Conservation (phyloP, 30 jellyfish, hydroid and myxozoan genomes). For the Hydractinia echinata region DNA sequence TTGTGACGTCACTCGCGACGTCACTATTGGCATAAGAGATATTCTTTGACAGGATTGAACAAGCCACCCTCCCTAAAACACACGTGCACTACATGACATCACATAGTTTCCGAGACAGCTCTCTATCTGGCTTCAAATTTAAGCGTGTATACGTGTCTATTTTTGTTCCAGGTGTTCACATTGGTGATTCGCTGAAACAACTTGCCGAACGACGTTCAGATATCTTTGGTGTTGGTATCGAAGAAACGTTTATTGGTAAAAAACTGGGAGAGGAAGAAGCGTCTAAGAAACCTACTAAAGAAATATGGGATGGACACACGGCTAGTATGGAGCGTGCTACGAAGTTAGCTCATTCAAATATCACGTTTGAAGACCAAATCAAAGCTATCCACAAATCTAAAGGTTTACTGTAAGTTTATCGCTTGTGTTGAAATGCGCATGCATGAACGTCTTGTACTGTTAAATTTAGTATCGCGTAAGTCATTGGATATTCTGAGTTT, state of each 20-base stretch:
- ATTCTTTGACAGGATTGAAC: no score
- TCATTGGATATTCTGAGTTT: no score
- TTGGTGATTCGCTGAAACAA: slow-evolving; percentile 81
- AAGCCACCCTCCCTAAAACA: no score
- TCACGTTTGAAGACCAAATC: slow-evolving; percentile 85
- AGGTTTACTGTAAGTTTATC: slow-evolving; percentile 72
- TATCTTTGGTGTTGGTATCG: slow-evolving; percentile 96
- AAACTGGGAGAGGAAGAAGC: slow-evolving; percentile 78
- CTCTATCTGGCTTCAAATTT: no score
- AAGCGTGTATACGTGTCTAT: no score
- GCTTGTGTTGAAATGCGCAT: no score
- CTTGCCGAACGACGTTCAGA: slow-evolving; percentile 98
- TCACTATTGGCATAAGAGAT: no score
- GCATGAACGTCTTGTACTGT: no score
- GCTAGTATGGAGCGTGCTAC: slow-evolving; percentile 98
- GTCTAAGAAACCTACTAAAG: slow-evolving; percentile 51
- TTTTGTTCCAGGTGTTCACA: slow-evolving; percentile 68
- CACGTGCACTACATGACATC: no score
- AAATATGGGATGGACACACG: slow-evolving; percentile 96
- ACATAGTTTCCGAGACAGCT: no score
- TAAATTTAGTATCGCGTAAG: no score
- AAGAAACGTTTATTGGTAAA: slow-evolving; percentile 89
- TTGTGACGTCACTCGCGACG: no score
- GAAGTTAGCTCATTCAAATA: slow-evolving; percentile 85
- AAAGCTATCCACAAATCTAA: slow-evolving; percentile 93